Conservation (phyloP, 2,113 vertebrate genomes). For the Otolemur garnettii region DNA sequence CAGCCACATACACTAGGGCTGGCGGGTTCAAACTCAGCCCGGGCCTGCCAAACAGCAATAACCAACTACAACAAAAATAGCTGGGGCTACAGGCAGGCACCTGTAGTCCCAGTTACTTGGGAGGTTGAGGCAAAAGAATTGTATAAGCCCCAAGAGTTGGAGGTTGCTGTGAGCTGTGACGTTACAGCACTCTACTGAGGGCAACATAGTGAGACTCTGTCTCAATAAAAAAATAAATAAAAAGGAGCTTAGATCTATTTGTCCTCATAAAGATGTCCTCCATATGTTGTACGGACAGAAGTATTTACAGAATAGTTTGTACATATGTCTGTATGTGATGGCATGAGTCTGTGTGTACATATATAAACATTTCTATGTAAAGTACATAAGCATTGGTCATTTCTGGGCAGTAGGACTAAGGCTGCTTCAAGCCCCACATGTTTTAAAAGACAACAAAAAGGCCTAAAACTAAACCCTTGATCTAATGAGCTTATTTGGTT, state of each 20-base stretch:
- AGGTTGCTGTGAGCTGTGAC: too few species aligned
- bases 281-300: neutral
- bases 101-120: too few species aligned
- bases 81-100: too few species aligned
- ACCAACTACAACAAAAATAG: too few species aligned
- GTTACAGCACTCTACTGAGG: too few species aligned
- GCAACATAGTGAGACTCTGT: too few species aligned
- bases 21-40: too few species aligned
- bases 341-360: neutral
- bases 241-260: neutral
- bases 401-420: neutral
- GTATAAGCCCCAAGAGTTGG: too few species aligned
- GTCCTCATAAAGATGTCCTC: neutral
- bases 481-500: neutral
- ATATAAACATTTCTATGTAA: neutral
- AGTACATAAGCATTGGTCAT: neutral
- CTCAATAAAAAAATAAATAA: too few species aligned
- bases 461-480: neutral
- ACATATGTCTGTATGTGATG: neutral
- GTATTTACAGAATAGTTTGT: neutral
- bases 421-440: neutral
- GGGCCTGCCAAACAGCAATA: too few species aligned
- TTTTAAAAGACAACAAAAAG: conserved; percentile 24
- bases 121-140: too few species aligned
- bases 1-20: too few species aligned